Evolutionary conservation across 2,888 invertebrate species (phyloP), one percentile per base, ranked within the genome.

Genomic region (Tenthredo notha): DNA sequence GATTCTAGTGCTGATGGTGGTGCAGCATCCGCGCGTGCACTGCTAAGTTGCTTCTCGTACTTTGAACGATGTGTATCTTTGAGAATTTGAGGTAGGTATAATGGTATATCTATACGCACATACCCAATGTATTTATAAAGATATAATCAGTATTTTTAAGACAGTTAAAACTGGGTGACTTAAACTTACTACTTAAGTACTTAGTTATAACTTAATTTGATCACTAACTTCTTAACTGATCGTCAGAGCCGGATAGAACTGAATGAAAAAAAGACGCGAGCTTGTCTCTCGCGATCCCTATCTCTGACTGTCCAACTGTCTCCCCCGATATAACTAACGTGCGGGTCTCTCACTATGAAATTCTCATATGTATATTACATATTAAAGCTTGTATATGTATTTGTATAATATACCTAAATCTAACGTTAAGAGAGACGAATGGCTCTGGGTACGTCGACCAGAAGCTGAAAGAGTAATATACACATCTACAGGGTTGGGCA

Each of bases 1-100:
- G 47, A 77, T 40, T 77, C 77, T 77, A 15, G 74, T 43, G 74
- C 74, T 15, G 21, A 74, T 74, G 40, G 15, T 43, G n/a, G 25
- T 74, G 74, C 74, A 43, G 74, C 74, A 74, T 67, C 67, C 67
- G 67, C 67, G 67, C 67, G 67, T 33, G 33, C 67, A 67, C 33
- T 67, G 67, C 25, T 61, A 7, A 61, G 61, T 61, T 61, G 25
- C 12, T 61, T 61, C 25, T 61, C 25, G 61, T 61, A 61, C 25
- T 61, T 61, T 61, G 12, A 61, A 61, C 61, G 61, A 61, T n/a
- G 61, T 61, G 25, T 61, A 61, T 61, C 61, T 25, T 25, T 25
- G 12, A 61, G 61, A 18, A 25, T 25, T 61, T 61, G 12, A 61
- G 61, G 61, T 61, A 61, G 10, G 61, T 61, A 25, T 61, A 3